Evolutionary conservation across 2,113 vertebrate species (phyloP).

Genomic region (Austrofundulus limnaeus): DNA sequence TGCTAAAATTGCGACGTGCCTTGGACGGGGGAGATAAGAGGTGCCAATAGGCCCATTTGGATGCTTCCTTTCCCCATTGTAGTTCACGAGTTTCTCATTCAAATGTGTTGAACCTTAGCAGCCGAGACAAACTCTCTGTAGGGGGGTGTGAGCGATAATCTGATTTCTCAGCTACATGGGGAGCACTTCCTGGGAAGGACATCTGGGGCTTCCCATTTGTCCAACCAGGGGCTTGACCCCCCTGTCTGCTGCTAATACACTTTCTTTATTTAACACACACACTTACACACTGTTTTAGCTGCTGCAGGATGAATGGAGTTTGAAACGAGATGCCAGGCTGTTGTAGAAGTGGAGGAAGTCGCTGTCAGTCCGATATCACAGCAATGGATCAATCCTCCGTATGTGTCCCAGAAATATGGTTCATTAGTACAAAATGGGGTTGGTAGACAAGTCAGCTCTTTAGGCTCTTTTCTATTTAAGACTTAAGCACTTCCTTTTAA

Average conservation of each 20-base stretch:
- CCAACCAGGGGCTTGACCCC: constrained; percentile 47
- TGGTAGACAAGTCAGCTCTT: not conserved
- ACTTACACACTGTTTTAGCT: constrained; percentile 4
- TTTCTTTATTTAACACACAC: constrained; percentile 6
- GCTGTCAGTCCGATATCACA: constrained; percentile 32
- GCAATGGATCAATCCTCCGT: constrained; percentile 43
- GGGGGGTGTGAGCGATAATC: constrained; percentile 66
- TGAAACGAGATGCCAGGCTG: constrained; percentile 36
- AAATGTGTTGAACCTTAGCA: constrained; percentile 50
- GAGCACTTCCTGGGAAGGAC: constrained; percentile 75
- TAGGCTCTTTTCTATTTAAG: not conserved
- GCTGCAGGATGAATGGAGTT: constrained; percentile 26
- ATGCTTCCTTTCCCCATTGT: constrained; percentile 64
- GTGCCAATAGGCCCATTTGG: constrained; percentile 67
- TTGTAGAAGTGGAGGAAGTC: constrained; percentile 46
- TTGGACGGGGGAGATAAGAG: constrained; percentile 29
- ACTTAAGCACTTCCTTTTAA: not conserved
- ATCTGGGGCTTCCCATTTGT: constrained; percentile 63
- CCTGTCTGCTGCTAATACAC: constrained; percentile 26
- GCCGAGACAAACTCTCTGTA: constrained; percentile 36
- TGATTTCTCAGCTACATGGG: constrained; percentile 72
- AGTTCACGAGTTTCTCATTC: constrained; percentile 72
- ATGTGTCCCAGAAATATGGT: constrained; percentile 25
- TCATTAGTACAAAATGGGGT: not conserved
- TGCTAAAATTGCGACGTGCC: constrained; percentile 9